Conservation (phyloP, 2,113 vertebrate species). For the Anguilla japonica region DNA sequence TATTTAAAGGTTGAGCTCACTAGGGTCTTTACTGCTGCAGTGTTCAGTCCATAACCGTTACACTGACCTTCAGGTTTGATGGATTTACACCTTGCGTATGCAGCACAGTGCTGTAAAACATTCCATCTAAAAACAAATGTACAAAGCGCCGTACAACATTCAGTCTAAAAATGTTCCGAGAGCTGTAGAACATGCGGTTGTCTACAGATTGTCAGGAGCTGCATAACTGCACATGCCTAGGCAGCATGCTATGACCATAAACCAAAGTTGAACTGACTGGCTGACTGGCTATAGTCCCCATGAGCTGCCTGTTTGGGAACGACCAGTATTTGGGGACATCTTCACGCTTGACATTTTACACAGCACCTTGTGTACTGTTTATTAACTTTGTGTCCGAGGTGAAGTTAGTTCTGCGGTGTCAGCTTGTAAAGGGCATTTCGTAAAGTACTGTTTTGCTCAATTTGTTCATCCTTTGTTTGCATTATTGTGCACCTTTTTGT, state of each 20-base stretch:
- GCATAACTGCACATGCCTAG: neutral
- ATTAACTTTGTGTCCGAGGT: too few relatives aligned
- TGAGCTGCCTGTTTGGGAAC: too few relatives aligned
- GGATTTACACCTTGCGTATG: neutral
- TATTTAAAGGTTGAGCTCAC: neutral
- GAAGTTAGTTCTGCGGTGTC: neutral
- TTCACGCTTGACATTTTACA: too few relatives aligned
- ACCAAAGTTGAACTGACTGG: neutral
- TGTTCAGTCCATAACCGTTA: neutral
- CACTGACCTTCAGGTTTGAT: constrained; percentile 1
- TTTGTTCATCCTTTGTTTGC: neutral
- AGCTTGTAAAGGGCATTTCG: neutral
- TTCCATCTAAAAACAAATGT: neutral
- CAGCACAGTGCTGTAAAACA: neutral
- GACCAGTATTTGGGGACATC: too few relatives aligned
- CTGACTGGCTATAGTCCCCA: too few relatives aligned
- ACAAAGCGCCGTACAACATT: neutral
- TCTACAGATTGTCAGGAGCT: neutral
- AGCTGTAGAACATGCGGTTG: neutral
- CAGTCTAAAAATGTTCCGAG: neutral
- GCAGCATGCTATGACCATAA: neutral
- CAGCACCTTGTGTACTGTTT: too few relatives aligned
- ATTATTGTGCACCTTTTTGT: neutral
- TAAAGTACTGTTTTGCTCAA: neutral
- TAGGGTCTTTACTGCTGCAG: neutral